Percentiles rank a stretch among this genome's conserved stretches.
These are phyloP conservation scores for Conops quadrifasciatus DNA, from an alignment of 2,888 invertebrate species.

Conservation along the genomic window DNA sequence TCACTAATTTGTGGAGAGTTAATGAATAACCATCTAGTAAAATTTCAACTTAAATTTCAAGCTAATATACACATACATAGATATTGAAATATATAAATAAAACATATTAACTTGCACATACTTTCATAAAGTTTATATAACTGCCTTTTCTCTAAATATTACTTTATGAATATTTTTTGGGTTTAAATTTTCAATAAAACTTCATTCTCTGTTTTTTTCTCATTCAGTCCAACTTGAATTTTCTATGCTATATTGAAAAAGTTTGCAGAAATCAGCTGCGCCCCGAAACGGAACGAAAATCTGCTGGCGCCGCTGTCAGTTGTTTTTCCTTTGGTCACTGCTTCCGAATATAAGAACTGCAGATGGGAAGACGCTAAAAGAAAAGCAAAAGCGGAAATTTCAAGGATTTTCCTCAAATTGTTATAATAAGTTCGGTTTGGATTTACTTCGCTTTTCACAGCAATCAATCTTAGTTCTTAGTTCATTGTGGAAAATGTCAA, in stretches of 20 bases:
- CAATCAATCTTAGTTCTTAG: not conserved
- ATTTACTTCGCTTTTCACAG: slow-evolving; percentile 6
- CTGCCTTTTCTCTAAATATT: too few relatives aligned
- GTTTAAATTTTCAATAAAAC: too few relatives aligned
- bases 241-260: not conserved
- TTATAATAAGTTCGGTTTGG: not conserved
- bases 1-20: too few relatives aligned
- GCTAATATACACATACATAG: too few relatives aligned
- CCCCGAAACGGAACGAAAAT: slow-evolving; percentile 17
- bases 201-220: too few relatives aligned
- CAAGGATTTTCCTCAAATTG: slow-evolving; percentile 16
- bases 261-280: slow-evolving; percentile 21
- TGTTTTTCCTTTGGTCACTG: slow-evolving; percentile 10
- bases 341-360: slow-evolving; percentile 3
- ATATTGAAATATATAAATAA: too few relatives aligned
- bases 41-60: too few relatives aligned
- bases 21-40: too few relatives aligned
- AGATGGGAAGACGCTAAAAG: slow-evolving; percentile 6
- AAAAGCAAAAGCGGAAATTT: not conserved
- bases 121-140: too few relatives aligned
- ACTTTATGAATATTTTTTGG: too few relatives aligned
- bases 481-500: slow-evolving; percentile 69
- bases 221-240: not conserved
- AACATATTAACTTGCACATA: too few relatives aligned
- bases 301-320: slow-evolving; percentile 2